phyloP scores from a whole-genome alignment of 2,888 invertebrate genomes.

The Hipparchia semele region DNA sequence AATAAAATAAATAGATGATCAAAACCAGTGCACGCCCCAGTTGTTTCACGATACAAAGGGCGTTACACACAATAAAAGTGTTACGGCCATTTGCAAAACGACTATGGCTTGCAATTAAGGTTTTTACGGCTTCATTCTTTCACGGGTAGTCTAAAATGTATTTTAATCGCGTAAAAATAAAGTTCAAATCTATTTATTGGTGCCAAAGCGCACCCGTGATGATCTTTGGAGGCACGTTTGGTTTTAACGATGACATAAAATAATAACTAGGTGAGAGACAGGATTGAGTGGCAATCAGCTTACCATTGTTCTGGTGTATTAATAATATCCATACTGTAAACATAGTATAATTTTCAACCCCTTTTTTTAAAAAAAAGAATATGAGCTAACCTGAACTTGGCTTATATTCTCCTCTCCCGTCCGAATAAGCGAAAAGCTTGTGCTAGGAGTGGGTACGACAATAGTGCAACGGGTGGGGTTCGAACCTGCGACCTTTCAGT shows the following conservation, averaged over 20 bases:
- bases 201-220: background rate
- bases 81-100: conserved; percentile 24
- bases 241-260: conserved; percentile 2
- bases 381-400: too few relatives aligned
- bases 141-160: background rate
- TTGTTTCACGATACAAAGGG: background rate
- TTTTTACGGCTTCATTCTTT: conserved; percentile 19
- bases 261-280: background rate
- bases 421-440: too few relatives aligned
- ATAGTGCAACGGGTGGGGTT: too few relatives aligned
- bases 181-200: conserved; percentile 10
- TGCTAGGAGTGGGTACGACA: too few relatives aligned
- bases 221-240: conserved; percentile 14
- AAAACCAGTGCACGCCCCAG: conserved; percentile 10
- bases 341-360: too few relatives aligned
- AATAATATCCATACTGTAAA: too few relatives aligned
- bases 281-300: background rate
- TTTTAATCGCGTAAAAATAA: conserved; percentile 4
- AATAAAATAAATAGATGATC: background rate
- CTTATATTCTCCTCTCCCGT: too few relatives aligned
- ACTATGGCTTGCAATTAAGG: conserved; percentile 22
- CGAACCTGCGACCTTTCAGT: too few relatives aligned
- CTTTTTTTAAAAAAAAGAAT: too few relatives aligned
- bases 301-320: too few relatives aligned
- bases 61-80: conserved; percentile 18